Percentiles rank a stretch among this genome's conserved stretches.
Evolutionary conservation across 2,113 vertebrate genomes (phyloP).

Genomic region (Leuciscus idus): DNA sequence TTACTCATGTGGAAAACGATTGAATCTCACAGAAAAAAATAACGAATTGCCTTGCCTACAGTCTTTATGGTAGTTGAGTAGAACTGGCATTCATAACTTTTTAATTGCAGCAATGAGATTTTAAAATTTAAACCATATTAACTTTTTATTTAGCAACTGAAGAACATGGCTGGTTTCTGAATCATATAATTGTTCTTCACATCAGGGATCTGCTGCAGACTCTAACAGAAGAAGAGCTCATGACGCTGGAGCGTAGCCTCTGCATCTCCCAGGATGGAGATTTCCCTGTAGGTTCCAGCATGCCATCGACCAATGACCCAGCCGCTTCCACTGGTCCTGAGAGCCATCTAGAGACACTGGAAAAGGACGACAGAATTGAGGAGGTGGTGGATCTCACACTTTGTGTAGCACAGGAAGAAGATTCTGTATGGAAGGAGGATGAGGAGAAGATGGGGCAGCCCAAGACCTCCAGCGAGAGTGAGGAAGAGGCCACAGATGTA

Average conservation of each 20-base stretch:
- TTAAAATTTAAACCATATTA: background rate
- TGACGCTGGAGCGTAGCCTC: slow-evolving; percentile 86
- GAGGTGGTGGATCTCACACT: slow-evolving; percentile 51
- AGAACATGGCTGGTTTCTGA: background rate
- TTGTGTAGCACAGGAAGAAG: slow-evolving; percentile 68
- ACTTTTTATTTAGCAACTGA: background rate
- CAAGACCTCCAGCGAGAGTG: slow-evolving; percentile 38
- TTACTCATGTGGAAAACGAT: background rate
- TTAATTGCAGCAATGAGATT: background rate
- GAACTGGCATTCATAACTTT: background rate
- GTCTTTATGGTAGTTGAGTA: background rate
- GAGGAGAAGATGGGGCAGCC: slow-evolving; percentile 78
- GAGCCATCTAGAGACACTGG: slow-evolving; percentile 50
- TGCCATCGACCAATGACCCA: slow-evolving; percentile 60
- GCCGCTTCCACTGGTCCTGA: slow-evolving; percentile 55
- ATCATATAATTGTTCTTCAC: slow-evolving; percentile 17
- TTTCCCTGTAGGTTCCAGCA: slow-evolving; percentile 61
- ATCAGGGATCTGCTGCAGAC: slow-evolving; percentile 92
- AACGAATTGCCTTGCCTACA: background rate
- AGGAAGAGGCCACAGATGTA: slow-evolving; percentile 72
- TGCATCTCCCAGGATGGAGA: slow-evolving; percentile 94
- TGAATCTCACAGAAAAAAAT: background rate
- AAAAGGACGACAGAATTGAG: slow-evolving; percentile 50
- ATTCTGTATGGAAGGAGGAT: slow-evolving; percentile 81
- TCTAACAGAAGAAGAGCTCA: slow-evolving; percentile 87